Conservation (phyloP, 1,140 invertebrate species). For the Zaprionus tsacasi region DNA sequence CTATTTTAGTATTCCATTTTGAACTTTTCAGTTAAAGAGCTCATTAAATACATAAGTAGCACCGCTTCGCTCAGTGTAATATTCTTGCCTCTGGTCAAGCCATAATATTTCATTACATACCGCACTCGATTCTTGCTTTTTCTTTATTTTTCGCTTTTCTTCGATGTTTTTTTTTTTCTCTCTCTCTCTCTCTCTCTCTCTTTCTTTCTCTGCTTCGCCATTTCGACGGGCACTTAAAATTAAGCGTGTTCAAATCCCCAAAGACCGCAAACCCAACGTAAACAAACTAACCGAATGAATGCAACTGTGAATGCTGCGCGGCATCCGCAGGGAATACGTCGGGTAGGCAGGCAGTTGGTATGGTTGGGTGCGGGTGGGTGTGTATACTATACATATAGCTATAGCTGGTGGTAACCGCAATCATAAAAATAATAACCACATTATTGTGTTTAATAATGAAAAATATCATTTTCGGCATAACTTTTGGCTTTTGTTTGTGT, state of each 20-base stretch:
- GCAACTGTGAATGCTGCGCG: constrained; percentile 52
- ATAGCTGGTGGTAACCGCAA: constrained; percentile 60
- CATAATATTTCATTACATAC: constrained; percentile 76
- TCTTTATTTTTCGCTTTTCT: constrained; percentile 32
- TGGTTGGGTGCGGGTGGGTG: constrained; percentile 4
- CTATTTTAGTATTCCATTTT: not conserved
- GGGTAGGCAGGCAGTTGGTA: constrained; percentile 4
- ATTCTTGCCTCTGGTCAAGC: constrained; percentile 48
- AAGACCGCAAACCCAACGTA: constrained; percentile 81
- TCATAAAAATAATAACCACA: constrained; percentile 84
- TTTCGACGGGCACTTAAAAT: constrained; percentile 82
- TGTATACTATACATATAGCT: too few relatives aligned
- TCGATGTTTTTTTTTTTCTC: not conserved
- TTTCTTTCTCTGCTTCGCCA: constrained; percentile 36
- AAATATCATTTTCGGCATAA: constrained; percentile 82
- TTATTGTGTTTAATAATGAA: constrained; percentile 84
- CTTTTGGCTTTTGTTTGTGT: constrained; percentile 80
- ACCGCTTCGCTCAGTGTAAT: not conserved
- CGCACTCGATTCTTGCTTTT: constrained; percentile 37
- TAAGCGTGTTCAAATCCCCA: constrained; percentile 82
- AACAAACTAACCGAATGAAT: constrained; percentile 82
- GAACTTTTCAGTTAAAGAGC: not conserved
- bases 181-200: not conserved
- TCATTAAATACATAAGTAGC: not conserved
- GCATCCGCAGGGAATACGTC: constrained; percentile 59